Conservation (phyloP, 2,888 invertebrate species). For the Eristalinus aeneus region DNA sequence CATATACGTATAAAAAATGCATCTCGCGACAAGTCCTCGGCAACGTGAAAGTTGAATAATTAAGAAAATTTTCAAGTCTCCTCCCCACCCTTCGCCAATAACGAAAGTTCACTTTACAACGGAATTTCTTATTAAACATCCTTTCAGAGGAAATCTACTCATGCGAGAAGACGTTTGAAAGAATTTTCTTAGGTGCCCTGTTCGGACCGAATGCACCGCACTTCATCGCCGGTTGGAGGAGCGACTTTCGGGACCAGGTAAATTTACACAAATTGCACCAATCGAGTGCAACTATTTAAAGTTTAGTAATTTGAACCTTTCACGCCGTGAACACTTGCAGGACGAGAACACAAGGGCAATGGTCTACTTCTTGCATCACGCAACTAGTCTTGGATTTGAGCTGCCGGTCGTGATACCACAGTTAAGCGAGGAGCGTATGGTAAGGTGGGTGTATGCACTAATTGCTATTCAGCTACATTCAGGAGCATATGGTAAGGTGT, state of each 20-base stretch:
- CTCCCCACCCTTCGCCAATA: no score
- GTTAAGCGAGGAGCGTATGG: slow-evolving; percentile 77
- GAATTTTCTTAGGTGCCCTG: slow-evolving; percentile 88
- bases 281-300: slow-evolving; percentile 5
- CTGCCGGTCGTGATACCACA: slow-evolving; percentile 81
- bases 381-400: slow-evolving; percentile 85
- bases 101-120: not conserved
- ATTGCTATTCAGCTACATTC: no score
- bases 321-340: slow-evolving; percentile 77
- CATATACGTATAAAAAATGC: not conserved
- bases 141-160: slow-evolving; percentile 82
- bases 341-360: slow-evolving; percentile 90
- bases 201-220: slow-evolving; percentile 91
- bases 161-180: slow-evolving; percentile 86
- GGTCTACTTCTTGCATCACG: slow-evolving; percentile 89
- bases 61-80: not conserved
- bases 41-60: not conserved
- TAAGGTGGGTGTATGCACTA: slow-evolving; percentile 76
- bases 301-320: not conserved
- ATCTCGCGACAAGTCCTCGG: not conserved
- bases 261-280: slow-evolving; percentile 12
- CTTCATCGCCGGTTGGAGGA: slow-evolving; percentile 92
- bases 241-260: slow-evolving; percentile 87
- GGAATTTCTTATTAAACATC: not conserved
- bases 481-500: slow-evolving; percentile 78